Evolutionary conservation across 2,888 invertebrate genomes (phyloP), one percentile per base, ranked within the genome.

Genomic region (Pocota personata): DNA sequence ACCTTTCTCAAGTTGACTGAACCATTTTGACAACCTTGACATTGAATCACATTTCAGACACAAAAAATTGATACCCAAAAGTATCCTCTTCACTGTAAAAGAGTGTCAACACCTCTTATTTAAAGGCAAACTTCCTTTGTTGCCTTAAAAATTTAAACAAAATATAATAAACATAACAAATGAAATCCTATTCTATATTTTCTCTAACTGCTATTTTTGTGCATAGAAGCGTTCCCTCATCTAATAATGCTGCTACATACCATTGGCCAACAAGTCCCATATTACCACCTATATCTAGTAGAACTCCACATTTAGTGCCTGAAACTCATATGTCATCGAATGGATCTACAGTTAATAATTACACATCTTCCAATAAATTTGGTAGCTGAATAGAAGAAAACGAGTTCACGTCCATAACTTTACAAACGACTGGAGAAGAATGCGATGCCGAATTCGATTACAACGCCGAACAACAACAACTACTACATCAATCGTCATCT

Each of bases 221-320:
- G 90, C 91, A 91, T 91, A 92, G 92, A 92, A 92, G 92, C 91
- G 91, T 92, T 90, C 94, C 95, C 88, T 93, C 95, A 93, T 90
- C 92, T 89, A 92, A 91, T 91, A 92, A 92, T 90, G 91, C 95
- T 88, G 94, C 94, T 89, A 94, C 95, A 88, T 95, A 96, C 91
- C 96, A 96, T 83, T 97, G 97, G 97, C 96, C 97, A 87, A 95
- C 95, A 86, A 96, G 96, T 91, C 95, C 96, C 87, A 94, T 96
- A 88, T 93, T 96, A 89, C 96, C 96, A 89, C 95, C 95, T 78
- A 94, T 95, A 88, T 94, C 94, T 89, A 95, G 95, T 89, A 93
- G 96, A 89, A 95, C 96, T 89, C 94, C 95, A 87, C 96, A 96
- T 91, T 94, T 96, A 83, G 95, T 96, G 87, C 95, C 96, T 55